Conservation (phyloP, 2,888 invertebrate genomes). For the Metacarcinus magister region DNA sequence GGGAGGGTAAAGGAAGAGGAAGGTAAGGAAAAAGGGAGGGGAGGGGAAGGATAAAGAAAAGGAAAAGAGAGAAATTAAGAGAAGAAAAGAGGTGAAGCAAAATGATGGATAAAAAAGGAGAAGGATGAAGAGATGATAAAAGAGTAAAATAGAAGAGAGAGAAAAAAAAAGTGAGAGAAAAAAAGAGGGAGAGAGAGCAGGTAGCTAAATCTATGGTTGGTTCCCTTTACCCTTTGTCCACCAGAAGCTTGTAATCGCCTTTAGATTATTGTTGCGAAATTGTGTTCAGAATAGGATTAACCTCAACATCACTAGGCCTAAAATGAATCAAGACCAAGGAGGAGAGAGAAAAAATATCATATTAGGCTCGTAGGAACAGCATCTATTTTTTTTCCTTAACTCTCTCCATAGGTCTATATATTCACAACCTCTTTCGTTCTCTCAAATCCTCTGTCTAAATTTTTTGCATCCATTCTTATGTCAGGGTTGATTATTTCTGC, state of each 20-base stretch:
- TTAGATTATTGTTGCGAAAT: not conserved
- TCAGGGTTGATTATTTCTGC: not conserved
- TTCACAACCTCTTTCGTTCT: not conserved
- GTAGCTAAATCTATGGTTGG: not conserved
- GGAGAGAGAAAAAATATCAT: not conserved
- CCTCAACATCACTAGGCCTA: not conserved
- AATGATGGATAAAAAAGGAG: not conserved
- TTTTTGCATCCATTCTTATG: not conserved
- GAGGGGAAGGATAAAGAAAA: not conserved
- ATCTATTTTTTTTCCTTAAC: not conserved
- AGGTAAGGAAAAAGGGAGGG: not conserved
- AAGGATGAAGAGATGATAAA: not conserved
- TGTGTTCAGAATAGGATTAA: not conserved
- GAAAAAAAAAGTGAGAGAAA: not conserved
- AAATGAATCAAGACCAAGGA: not conserved
- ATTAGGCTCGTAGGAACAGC: not conserved
- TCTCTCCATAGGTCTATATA: not conserved
- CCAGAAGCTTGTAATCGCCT: not conserved
- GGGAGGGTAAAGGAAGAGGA: not conserved
- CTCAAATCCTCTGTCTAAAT: not conserved
- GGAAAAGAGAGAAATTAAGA: not conserved
- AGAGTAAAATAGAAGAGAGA: slow-evolving; percentile 30
- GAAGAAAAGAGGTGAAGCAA: not conserved
- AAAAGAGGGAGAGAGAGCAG: not conserved
- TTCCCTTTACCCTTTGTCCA: not conserved